Percentiles rank a stretch among this genome's conserved stretches.
These are phyloP conservation scores for Geotrupes spiniger DNA, from an alignment of 2,888 invertebrate genomes.

Conservation along the genomic window DNA sequence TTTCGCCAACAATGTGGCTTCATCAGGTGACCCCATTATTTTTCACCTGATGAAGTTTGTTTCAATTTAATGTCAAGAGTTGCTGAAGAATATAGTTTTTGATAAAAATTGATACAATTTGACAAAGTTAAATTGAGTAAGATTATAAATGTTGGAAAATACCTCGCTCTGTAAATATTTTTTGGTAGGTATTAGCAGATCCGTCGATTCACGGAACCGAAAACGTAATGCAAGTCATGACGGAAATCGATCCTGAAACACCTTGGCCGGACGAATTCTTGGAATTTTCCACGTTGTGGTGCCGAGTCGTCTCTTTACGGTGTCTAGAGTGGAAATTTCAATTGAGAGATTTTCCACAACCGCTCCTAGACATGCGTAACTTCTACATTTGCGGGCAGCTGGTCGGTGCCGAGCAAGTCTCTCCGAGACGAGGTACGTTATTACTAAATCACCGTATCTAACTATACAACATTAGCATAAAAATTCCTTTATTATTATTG, in stretches of 20 bases:
- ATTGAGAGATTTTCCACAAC: slow-evolving; percentile 93
- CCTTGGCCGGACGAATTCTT: slow-evolving; percentile 90
- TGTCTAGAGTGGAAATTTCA: slow-evolving; percentile 85
- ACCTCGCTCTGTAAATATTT: no score
- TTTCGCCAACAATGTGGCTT: no score
- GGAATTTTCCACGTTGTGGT: slow-evolving; percentile 91
- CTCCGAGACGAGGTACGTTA: slow-evolving; percentile 55
- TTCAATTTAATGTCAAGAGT: no score
- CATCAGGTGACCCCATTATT: no score
- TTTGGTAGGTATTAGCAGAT: slow-evolving; percentile 78
- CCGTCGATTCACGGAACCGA: slow-evolving; percentile 78
- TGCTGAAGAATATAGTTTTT: no score
- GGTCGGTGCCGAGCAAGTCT: slow-evolving; percentile 84
- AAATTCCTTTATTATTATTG: no score
- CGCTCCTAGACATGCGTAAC: slow-evolving; percentile 79
- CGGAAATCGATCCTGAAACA: slow-evolving; percentile 82
- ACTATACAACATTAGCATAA: no score
- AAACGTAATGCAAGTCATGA: slow-evolving; percentile 69
- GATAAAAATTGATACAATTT: no score
- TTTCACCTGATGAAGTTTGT: no score
- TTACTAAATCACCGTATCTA: no score
- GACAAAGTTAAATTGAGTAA: no score
- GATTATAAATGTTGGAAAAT: no score
- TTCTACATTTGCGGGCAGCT: slow-evolving; percentile 87
- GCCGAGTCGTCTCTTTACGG: slow-evolving; percentile 78